Percentiles rank a stretch among this genome's conserved stretches.
Evolutionary conservation across 2,113 vertebrate genomes (phyloP).

Genomic region (Talpa occidentalis): DNA sequence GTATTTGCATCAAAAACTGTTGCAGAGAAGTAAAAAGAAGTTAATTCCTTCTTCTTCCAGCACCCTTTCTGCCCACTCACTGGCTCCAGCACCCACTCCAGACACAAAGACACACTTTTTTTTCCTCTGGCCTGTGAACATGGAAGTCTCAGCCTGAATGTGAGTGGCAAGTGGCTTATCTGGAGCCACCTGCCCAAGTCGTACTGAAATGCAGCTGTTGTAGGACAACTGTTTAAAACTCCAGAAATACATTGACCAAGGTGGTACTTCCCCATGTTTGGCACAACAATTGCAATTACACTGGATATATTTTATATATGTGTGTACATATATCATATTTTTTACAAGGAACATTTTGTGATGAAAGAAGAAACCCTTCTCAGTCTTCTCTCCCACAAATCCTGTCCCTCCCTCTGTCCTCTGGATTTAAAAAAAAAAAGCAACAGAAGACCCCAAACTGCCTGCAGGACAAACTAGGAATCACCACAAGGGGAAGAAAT

Average conservation of each 20-base stretch:
- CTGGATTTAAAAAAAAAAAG: background rate
- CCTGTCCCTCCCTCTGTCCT: background rate
- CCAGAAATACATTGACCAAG: conserved; percentile 86
- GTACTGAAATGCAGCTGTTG: conserved; percentile 93
- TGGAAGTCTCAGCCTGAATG: conserved; percentile 80
- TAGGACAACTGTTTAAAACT: conserved; percentile 93
- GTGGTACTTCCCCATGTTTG: conserved; percentile 87
- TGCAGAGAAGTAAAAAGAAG: conserved; percentile 72
- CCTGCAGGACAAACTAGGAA: conserved; percentile 73
- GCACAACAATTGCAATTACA: conserved; percentile 85
- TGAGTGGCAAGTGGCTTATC: conserved; percentile 90
- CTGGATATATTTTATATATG: conserved; percentile 79
- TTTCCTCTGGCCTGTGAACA: conserved; percentile 61
- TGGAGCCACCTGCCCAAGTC: conserved; percentile 91
- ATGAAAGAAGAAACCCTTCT: conserved; percentile 80
- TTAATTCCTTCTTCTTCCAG: conserved; percentile 58
- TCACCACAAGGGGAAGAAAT: conserved; percentile 64
- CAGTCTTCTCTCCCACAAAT: conserved; percentile 72
- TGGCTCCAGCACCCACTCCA: conserved; percentile 15
- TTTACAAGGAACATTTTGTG: conserved; percentile 90
- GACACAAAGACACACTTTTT: conserved; percentile 60
- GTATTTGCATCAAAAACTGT: conserved; percentile 68
- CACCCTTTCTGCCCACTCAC: background rate
- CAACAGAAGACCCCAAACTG: conserved; percentile 29
- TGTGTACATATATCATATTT: conserved; percentile 75